Conservation (phyloP, 2,797 vertebrate genomes). For the Delichon dasypus region DNA sequence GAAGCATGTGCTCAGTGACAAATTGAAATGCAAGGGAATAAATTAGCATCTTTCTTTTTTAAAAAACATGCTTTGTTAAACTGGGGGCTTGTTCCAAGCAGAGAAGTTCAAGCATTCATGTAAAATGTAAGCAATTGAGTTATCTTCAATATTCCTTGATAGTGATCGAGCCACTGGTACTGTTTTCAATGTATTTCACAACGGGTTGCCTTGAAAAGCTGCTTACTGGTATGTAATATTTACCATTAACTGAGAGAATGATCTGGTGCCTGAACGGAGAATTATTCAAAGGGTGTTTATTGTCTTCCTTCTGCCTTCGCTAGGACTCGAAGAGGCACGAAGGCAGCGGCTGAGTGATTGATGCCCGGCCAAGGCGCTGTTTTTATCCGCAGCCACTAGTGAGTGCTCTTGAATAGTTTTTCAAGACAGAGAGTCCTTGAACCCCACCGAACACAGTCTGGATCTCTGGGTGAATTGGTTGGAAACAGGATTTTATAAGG, state of each 20-base stretch:
- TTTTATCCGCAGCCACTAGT: conserved; percentile 83
- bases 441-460: conserved; percentile 17
- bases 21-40: background rate
- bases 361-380: conserved; percentile 71
- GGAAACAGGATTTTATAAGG: conserved; percentile 62
- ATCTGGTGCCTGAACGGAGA: conserved; percentile 48
- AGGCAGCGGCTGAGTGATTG: background rate
- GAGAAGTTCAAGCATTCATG: conserved; percentile 59
- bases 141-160: conserved; percentile 48
- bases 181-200: conserved; percentile 71
- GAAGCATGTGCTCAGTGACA: background rate
- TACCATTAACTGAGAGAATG: conserved; percentile 64
- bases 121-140: conserved; percentile 56
- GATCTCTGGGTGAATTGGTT: conserved; percentile 72
- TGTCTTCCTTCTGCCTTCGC: background rate
- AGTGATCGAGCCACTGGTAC: conserved; percentile 23
- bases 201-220: conserved; percentile 72
- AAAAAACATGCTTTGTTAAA: background rate
- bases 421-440: conserved; percentile 55
- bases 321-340: background rate
- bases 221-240: conserved; percentile 60
- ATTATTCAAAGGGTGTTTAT: conserved; percentile 45
- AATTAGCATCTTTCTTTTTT: background rate
- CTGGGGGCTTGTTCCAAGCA: conserved; percentile 34
- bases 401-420: conserved; percentile 91